Percentiles rank a stretch among this genome's conserved stretches.
Evolutionary conservation across 2,113 vertebrate species (phyloP).

Genomic region (Anguilla rostrata): DNA sequence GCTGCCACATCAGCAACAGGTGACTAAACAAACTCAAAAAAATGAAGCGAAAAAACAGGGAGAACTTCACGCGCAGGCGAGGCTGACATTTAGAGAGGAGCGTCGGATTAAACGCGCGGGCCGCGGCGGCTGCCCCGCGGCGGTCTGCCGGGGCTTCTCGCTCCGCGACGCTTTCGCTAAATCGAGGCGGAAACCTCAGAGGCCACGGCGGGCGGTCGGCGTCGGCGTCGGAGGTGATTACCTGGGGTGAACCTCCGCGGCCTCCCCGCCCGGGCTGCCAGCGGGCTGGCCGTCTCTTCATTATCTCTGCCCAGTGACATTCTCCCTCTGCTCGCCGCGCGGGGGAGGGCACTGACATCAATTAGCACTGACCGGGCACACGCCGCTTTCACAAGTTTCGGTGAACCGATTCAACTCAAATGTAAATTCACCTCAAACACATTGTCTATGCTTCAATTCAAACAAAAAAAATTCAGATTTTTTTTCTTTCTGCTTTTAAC

Average conservation of each 20-base stretch:
- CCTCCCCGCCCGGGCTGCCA: constrained; percentile 2
- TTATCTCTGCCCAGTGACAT: constrained; percentile 51
- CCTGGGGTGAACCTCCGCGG: background rate
- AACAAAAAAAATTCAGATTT: background rate
- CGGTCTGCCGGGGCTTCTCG: background rate
- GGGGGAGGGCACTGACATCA: constrained; percentile 1
- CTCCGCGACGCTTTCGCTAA: background rate
- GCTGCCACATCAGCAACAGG: background rate
- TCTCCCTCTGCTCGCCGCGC: constrained; percentile 22
- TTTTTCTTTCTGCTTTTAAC: background rate
- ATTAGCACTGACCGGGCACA: background rate
- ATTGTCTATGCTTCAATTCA: background rate
- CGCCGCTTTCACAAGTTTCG: background rate
- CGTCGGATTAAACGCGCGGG: background rate
- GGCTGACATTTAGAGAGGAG: constrained; percentile 9
- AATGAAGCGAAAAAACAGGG: background rate
- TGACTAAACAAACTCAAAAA: background rate
- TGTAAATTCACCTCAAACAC: background rate
- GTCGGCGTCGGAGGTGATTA: constrained; percentile 19
- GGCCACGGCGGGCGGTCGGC: background rate
- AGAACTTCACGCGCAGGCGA: background rate
- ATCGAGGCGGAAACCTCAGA: background rate
- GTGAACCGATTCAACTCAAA: background rate
- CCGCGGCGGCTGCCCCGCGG: background rate
- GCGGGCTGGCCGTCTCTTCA: constrained; percentile 31